Evolutionary conservation across 2,797 vertebrate species (phyloP).

Genomic region (Benthosema pterotum): DNA sequence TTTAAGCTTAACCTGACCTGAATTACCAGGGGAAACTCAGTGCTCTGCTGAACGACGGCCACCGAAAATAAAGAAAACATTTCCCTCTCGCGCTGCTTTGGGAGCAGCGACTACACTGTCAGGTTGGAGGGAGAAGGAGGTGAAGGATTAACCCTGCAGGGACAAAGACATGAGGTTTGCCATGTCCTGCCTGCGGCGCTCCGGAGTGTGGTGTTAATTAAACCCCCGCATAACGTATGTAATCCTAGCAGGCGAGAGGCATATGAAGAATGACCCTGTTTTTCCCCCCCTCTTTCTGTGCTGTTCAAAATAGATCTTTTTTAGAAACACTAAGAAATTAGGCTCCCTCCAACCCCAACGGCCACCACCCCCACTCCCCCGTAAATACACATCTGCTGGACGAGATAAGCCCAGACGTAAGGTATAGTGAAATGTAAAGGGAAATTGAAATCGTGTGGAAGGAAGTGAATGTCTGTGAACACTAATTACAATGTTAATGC

Average conservation of each 20-base stretch:
- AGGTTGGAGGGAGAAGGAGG: slow-evolving; percentile 38
- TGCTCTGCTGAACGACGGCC: slow-evolving; percentile 28
- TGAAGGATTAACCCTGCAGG: slow-evolving; percentile 25
- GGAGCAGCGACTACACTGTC: slow-evolving; percentile 4
- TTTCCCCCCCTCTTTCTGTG: slow-evolving; percentile 31
- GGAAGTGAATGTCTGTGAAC: slow-evolving; percentile 12
- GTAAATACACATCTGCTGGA: slow-evolving; percentile 41
- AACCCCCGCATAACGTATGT: slow-evolving; percentile 14
- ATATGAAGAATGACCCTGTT: slow-evolving; percentile 33
- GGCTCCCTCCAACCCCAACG: background rate
- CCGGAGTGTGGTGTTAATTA: slow-evolving; percentile 33
- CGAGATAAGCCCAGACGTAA: slow-evolving; percentile 44
- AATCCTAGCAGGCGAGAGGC: slow-evolving; percentile 33
- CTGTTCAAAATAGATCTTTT: slow-evolving; percentile 27
- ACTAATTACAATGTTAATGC: slow-evolving; percentile 19
- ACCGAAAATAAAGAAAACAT: slow-evolving; percentile 7
- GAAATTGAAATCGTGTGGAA: slow-evolving; percentile 7
- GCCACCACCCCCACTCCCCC: background rate
- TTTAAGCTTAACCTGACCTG: slow-evolving; percentile 51
- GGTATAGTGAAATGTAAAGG: slow-evolving; percentile 1
- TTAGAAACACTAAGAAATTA: slow-evolving; percentile 23
- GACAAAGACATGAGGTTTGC: slow-evolving; percentile 32
- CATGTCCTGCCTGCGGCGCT: slow-evolving; percentile 36
- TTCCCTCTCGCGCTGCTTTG: slow-evolving; percentile 42
- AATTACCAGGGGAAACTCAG: slow-evolving; percentile 40